These are phyloP conservation scores for Spermophilus dauricus DNA, from an alignment of 2,113 vertebrate species.

Conservation along the genomic window DNA sequence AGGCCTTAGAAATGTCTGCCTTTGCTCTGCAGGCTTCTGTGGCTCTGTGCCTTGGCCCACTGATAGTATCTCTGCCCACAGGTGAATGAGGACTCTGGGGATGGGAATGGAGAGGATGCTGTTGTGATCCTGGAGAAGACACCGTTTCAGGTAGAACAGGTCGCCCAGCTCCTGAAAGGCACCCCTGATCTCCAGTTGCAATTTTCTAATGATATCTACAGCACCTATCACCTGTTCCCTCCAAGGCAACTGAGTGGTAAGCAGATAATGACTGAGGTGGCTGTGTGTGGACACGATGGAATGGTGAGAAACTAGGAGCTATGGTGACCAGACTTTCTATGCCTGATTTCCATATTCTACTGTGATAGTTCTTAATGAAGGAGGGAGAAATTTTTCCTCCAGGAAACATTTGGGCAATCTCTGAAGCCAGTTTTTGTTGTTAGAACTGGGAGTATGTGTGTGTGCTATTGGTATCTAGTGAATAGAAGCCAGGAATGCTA, in stretches of 20 bases:
- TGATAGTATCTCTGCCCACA: constrained; percentile 77
- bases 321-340: not conserved
- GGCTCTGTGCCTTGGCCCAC: not conserved
- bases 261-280: not conserved
- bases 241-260: constrained; percentile 93
- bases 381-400: not conserved
- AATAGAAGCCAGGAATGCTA: not conserved
- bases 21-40: not conserved
- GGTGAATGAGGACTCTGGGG: constrained; percentile 85
- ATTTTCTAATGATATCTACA: constrained; percentile 96
- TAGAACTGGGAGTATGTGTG: not conserved
- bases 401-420: not conserved
- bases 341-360: not conserved
- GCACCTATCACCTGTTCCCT: constrained; percentile 92
- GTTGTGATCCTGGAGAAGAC: constrained; percentile 97
- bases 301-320: not conserved
- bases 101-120: constrained; percentile 88
- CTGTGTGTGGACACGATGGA: not conserved
- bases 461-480: not conserved
- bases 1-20: not conserved
- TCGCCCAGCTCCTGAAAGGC: constrained; percentile 89
- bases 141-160: constrained; percentile 92
- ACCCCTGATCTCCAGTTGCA: constrained; percentile 90
- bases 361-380: not conserved
- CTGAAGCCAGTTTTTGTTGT: constrained; percentile 14